phyloP scores from a whole-genome alignment of 1,140 invertebrate species.

The Metopolophium dirhodum region DNA sequence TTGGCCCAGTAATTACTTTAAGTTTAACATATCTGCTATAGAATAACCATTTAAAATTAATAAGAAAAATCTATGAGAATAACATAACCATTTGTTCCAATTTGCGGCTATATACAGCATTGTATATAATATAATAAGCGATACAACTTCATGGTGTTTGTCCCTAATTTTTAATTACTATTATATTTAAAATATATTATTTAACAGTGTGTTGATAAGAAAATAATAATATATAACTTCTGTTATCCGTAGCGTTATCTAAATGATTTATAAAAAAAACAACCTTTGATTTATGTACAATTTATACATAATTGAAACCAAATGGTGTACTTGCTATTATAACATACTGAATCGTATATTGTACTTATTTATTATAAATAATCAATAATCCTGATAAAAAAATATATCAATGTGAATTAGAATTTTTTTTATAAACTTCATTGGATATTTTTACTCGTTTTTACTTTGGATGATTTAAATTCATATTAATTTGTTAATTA shows the following conservation, averaged over 20 bases:
- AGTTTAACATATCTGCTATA: too few relatives aligned
- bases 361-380: background rate
- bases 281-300: conserved; percentile 5
- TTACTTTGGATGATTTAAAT: background rate
- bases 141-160: background rate
- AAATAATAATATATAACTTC: background rate
- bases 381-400: background rate
- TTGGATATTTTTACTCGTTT: background rate
- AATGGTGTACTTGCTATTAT: background rate
- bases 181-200: background rate
- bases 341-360: too few relatives aligned
- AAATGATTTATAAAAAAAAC: background rate
- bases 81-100: too few relatives aligned
- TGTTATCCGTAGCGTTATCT: background rate
- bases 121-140: too few relatives aligned
- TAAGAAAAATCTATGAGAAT: too few relatives aligned
- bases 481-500: background rate
- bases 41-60: too few relatives aligned
- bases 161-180: background rate
- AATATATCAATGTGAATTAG: background rate
- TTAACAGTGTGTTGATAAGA: background rate
- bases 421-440: background rate
- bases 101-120: too few relatives aligned
- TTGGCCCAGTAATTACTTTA: too few relatives aligned
- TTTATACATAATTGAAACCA: background rate